Percentiles rank a stretch among this genome's conserved stretches.
phyloP scores from a whole-genome alignment of 2,888 invertebrate genomes.

The Dryadula phaetusa region DNA sequence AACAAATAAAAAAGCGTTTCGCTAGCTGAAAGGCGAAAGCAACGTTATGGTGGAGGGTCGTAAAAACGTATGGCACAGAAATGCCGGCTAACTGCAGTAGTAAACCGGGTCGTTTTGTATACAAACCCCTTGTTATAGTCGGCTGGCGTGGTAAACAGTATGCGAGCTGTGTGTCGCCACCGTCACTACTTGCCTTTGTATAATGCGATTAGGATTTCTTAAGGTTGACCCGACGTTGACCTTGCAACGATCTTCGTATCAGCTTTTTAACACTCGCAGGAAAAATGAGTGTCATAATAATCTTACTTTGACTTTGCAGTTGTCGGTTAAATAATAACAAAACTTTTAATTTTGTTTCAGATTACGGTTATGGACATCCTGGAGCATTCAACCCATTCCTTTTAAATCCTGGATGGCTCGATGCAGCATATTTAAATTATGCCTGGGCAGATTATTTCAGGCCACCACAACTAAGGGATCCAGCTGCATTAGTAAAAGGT shows the following conservation, averaged over 20 bases:
- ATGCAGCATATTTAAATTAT: constrained; percentile 92
- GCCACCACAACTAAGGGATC: constrained; percentile 76
- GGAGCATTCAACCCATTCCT: constrained; percentile 91
- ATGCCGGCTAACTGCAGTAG: constrained; percentile 79
- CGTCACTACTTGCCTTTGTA: constrained; percentile 79
- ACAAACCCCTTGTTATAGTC: constrained; percentile 79
- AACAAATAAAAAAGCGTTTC: constrained; percentile 82
- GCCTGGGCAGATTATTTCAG: constrained; percentile 90
- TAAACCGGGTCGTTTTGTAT: constrained; percentile 81
- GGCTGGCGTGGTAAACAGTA: constrained; percentile 74
- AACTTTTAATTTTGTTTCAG: constrained; percentile 77
- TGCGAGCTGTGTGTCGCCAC: constrained; percentile 78
- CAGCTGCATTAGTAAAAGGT: constrained; percentile 85
- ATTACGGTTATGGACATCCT: constrained; percentile 91
- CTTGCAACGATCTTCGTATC: constrained; percentile 53
- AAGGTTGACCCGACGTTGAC: constrained; percentile 65
- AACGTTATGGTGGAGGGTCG: constrained; percentile 77
- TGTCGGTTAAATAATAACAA: neutral
- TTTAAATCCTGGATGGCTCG: constrained; percentile 93
- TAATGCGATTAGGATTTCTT: constrained; percentile 62
- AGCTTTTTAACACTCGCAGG: neutral
- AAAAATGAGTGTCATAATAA: neutral
- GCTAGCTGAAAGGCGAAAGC: constrained; percentile 80
- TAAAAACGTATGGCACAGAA: constrained; percentile 83
- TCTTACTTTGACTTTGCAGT: neutral